Evolutionary conservation across 2,797 vertebrate genomes (phyloP).

Genomic region (Spatula clypeata): DNA sequence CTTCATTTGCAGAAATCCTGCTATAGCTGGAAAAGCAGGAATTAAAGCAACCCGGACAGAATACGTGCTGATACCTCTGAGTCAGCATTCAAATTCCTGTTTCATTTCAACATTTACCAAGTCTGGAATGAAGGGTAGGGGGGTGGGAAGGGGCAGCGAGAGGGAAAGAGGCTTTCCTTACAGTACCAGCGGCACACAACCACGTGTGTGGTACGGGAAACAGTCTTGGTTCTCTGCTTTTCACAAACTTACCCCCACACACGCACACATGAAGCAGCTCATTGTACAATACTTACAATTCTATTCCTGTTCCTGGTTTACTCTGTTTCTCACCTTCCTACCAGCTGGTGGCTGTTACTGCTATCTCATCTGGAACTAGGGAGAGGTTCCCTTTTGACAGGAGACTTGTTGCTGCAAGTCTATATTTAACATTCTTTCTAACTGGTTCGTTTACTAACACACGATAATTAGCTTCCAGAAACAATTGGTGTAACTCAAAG

Average conservation of each 20-base stretch:
- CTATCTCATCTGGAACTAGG: background rate
- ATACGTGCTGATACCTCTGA: background rate
- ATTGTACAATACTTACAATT: background rate
- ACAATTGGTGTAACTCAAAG: background rate
- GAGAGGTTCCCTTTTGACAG: conserved; percentile 25
- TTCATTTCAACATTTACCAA: conserved; percentile 16
- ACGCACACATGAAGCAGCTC: background rate
- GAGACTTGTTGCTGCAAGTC: conserved; percentile 52
- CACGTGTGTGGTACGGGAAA: background rate
- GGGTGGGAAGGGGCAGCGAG: background rate
- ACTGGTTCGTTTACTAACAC: conserved; percentile 20
- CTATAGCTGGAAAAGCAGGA: conserved; percentile 48
- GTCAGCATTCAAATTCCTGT: conserved; percentile 34
- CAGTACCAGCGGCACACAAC: background rate
- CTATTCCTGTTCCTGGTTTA: background rate
- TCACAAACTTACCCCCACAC: background rate
- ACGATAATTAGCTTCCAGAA: conserved; percentile 51
- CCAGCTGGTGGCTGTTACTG: conserved; percentile 19
- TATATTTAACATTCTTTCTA: background rate
- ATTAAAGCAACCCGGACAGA: background rate
- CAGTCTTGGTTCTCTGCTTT: background rate
- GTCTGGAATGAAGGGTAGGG: accelerated
- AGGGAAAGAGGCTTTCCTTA: background rate
- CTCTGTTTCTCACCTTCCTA: conserved; percentile 18
- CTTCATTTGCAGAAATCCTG: conserved; percentile 45